Conservation (phyloP, 2,113 vertebrate genomes). For the Hemiprocne comata region DNA sequence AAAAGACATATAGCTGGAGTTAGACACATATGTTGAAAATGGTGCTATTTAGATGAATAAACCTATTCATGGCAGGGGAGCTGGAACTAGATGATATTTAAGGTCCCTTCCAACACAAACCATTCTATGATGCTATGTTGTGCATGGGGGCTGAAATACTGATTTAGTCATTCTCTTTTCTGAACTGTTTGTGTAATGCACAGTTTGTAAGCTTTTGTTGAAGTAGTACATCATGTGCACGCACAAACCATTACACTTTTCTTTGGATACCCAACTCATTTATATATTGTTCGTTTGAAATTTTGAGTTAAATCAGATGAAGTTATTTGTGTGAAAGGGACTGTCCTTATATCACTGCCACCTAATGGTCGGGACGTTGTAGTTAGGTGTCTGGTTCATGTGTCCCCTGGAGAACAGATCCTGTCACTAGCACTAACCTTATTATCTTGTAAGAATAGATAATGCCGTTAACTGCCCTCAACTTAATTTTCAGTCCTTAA, state of each 20-base stretch:
- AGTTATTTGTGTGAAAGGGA: not conserved
- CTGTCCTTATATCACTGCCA: conserved; percentile 5
- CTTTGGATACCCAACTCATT: not conserved
- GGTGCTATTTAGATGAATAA: not conserved
- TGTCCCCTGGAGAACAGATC: not conserved
- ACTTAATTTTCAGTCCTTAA: not conserved
- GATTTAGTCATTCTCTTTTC: not conserved
- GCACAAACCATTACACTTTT: not conserved
- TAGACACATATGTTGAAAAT: not conserved
- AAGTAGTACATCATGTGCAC: not conserved
- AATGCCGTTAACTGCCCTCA: not conserved
- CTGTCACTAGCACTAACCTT: not conserved
- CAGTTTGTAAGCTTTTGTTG: not conserved
- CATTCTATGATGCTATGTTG: not conserved
- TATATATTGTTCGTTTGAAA: not conserved
- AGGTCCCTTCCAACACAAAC: too few species aligned
- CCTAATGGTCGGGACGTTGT: not conserved
- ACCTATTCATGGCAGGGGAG: not conserved
- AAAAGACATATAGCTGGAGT: not conserved
- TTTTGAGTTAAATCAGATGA: not conserved
- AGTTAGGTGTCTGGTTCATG: not conserved
- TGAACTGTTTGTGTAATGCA: not conserved
- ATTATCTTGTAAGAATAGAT: not conserved
- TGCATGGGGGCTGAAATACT: not conserved
- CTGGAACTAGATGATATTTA: too few species aligned